Base-by-base conservation (phyloP, 2,888 invertebrate species). In the Euzetes globulus region DNA sequence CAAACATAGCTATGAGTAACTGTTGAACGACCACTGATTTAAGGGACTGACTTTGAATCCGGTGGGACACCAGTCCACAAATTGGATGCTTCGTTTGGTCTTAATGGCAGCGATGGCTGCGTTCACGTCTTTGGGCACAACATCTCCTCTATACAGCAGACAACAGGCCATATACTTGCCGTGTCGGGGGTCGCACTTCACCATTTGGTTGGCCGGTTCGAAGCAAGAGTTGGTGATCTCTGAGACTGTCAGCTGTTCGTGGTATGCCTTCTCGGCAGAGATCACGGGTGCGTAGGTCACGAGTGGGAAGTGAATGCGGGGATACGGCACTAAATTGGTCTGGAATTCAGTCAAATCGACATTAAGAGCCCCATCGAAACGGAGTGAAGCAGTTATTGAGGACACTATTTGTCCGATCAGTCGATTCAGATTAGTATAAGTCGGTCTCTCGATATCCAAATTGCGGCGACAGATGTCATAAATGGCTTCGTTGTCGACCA, bases 41-140 rank as follows among this genome's bases (percentile, higher is more conserved):
- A n/a, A 41, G 45, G 60, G 74, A 73, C 27, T 68, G 70, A 80
- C 79, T 78, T 93, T 92, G 82, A 94, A 94, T 0, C 94, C 94
- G 9, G 94, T 94, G 1, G 94, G 94, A 82, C 93, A 92, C 92
- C 93, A 94, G 81, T 94, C 92, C n/a, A 94, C 94, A 81, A 96
- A 96, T 78, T 91, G 88, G 73, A 95, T 90, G 86, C 82, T 82
- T 55, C 83, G 80, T 79, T 84, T 84, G 68, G 84, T 83, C 80
- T 85, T 86, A 79, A 85, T 83, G 68, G 81, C 81, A n/a, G 81
- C 80, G 74, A 84, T 83, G 17, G 82, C 82, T 17, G 81, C 81
- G 77, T 84, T 84, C 17, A 84, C 83, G 76, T 84, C 84, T 79
- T 84, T 85, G 17, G 85, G 85, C 1, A 85, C 85, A 50, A 86